Evolutionary conservation across 2,797 vertebrate genomes (phyloP), one percentile per base, ranked within the genome.

Genomic region (Meriones psammophilus): DNA sequence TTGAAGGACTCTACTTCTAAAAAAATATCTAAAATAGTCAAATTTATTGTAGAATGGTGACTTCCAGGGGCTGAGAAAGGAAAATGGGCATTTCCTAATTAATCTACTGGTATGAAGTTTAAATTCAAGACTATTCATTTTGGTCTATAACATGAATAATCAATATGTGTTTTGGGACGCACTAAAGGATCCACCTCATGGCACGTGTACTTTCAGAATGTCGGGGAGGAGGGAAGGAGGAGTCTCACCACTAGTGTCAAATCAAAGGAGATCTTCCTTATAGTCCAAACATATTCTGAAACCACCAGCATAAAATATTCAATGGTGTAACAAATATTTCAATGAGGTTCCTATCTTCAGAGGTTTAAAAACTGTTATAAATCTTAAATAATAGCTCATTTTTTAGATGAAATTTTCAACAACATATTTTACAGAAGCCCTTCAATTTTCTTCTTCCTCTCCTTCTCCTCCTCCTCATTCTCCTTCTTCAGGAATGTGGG

Each of bases 381-480:
- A 12, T 78, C 28, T 6, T n/a, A 64, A 88, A 85, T 26, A 33
- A 88, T 8, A 90, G 0, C 10, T 79, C 71, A 91, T 71, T 46
- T 68, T 94, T 88, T 42, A 96, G 60, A 79, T 64, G 87, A 68
- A 46, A 42, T 30, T 42, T 58, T 62, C 39, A 76, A 46, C 73
- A 76, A 18, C 5, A n/a, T 50, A 68, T 85, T 85, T 68, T 42
- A 85, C 17, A 69, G 64, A 85, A 24, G 12, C 5, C 62, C 39
- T 66, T 66, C 28, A 84, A 83, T 64, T 84, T 83, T 81, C 58
- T 28, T 87, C 50, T 85, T 92, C 3, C 6, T 42, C 42, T 42
- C 5, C 42, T 42, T 42, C 42, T 42, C 6, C 42, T 42, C 42
- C 42, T 42, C 42, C 42, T 42, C 42, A 42, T 42, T 42, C 42